A percentile compares a stretch with the other conserved stretches of the same genome.
phyloP scores from a whole-genome alignment of 2,888 invertebrate species.

The Amorpha juglandis region DNA sequence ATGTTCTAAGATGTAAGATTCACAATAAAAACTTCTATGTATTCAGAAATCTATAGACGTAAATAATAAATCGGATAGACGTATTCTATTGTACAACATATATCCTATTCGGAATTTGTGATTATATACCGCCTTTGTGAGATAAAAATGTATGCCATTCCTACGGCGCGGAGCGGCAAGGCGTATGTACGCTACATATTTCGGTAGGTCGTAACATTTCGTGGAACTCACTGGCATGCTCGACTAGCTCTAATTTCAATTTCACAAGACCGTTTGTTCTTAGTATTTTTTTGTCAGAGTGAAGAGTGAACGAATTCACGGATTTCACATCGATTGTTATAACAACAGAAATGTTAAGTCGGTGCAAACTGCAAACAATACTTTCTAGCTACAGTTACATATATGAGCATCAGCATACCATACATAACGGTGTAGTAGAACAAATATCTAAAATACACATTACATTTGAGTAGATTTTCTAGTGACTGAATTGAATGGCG shows the following conservation, averaged over 20 bases:
- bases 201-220: conserved; percentile 57
- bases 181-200: conserved; percentile 37
- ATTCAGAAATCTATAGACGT: no score
- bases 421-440: not conserved
- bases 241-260: conserved; percentile 52
- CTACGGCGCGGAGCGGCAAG: not conserved
- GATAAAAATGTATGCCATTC: conserved; percentile 15
- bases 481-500: not conserved
- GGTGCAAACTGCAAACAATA: conserved; percentile 10
- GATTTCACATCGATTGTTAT: conserved; percentile 55
- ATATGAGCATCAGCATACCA: not conserved
- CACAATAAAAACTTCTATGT: no score
- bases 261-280: conserved; percentile 65
- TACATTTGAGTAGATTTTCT: not conserved
- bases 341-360: conserved; percentile 37
- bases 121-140: not conserved
- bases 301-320: conserved; percentile 55
- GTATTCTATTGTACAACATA: not conserved
- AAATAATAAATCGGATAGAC: no score
- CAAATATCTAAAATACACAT: conserved; percentile 16
- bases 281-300: conserved; percentile 61
- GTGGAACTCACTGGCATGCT: conserved; percentile 44
- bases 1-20: no score
- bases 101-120: not conserved
- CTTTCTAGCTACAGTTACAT: conserved; percentile 25